Percentiles rank a stretch among this genome's conserved stretches.
These are phyloP conservation scores for Dipodomys ordii DNA, from an alignment of 2,113 vertebrate genomes.

Conservation along the genomic window DNA sequence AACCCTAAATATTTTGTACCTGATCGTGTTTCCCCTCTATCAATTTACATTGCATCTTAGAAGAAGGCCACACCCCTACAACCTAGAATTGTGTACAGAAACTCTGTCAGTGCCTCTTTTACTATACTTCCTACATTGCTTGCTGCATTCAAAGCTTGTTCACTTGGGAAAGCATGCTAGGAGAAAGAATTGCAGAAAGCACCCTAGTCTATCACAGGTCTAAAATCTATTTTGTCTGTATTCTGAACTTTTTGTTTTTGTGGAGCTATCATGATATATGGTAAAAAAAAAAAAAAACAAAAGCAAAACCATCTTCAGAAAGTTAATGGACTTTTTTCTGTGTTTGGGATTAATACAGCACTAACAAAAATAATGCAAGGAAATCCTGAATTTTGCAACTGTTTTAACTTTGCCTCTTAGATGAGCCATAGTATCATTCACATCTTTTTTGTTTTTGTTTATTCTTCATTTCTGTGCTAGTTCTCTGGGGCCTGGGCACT, in stretches of 20 bases:
- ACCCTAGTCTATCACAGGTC: not conserved
- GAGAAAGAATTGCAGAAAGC: not conserved
- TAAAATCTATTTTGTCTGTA: not conserved
- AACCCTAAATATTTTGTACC: not conserved
- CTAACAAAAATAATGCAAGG: not conserved
- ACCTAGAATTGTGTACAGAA: not conserved
- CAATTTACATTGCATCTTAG: not conserved
- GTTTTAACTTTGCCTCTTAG: too few relatives aligned
- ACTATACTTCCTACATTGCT: not conserved
- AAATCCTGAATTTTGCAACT: too few relatives aligned
- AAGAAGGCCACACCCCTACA: not conserved
- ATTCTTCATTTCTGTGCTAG: too few relatives aligned
- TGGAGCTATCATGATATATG: not conserved
- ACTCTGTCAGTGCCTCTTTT: not conserved
- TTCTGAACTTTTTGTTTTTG: conserved; percentile 18
- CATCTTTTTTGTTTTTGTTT: too few relatives aligned
- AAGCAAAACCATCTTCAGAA: not conserved
- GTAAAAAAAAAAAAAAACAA: not conserved
- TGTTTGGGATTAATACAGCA: conserved; percentile 21
- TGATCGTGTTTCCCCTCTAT: not conserved
- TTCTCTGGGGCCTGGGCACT: too few relatives aligned
- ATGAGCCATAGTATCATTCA: too few relatives aligned
- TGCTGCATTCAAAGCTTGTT: not conserved
- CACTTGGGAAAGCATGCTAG: not conserved
- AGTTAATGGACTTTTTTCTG: not conserved